Conservation (phyloP, 2,888 invertebrate species). For the Petrophora chlorosata region DNA sequence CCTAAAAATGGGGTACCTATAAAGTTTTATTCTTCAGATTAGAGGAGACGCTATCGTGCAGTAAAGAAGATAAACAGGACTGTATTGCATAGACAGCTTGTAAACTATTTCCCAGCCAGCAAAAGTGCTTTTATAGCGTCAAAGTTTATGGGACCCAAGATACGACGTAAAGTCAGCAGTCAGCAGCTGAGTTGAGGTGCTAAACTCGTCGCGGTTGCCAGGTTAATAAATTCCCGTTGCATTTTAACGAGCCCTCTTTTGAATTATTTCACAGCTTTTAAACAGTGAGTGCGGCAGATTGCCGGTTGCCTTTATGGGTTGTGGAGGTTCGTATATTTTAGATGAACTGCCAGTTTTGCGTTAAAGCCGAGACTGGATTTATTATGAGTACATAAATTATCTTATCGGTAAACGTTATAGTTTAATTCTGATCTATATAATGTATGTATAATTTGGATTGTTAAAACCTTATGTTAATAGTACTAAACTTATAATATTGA, state of each 20-base stretch:
- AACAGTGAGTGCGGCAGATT: constrained; percentile 62
- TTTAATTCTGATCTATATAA: background rate
- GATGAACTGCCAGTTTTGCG: constrained; percentile 11
- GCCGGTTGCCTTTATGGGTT: constrained; percentile 58
- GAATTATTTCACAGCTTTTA: constrained; percentile 77
- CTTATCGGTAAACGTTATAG: background rate
- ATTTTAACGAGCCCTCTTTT: constrained; percentile 75
- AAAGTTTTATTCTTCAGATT: constrained; percentile 79
- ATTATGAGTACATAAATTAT: background rate
- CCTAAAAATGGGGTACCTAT: constrained; percentile 75
- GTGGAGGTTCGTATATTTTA: constrained; percentile 39
- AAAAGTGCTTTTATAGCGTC: constrained; percentile 69
- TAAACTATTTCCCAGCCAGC: constrained; percentile 82
- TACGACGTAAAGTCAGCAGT: constrained; percentile 57
- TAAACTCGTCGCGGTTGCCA: constrained; percentile 28
- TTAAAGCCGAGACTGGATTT: constrained; percentile 1
- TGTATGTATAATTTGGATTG: too few relatives aligned
- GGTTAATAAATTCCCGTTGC: constrained; percentile 67
- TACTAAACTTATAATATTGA: too few relatives aligned
- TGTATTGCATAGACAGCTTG: constrained; percentile 66
- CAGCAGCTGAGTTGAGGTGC: constrained; percentile 60
- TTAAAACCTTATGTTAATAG: too few relatives aligned
- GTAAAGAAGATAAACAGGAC: constrained; percentile 74
- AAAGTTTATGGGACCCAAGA: constrained; percentile 38
- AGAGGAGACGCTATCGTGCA: constrained; percentile 63